These are phyloP conservation scores for Grammomys dolichurus DNA, from an alignment of 2,113 vertebrate genomes.

Conservation along the genomic window DNA sequence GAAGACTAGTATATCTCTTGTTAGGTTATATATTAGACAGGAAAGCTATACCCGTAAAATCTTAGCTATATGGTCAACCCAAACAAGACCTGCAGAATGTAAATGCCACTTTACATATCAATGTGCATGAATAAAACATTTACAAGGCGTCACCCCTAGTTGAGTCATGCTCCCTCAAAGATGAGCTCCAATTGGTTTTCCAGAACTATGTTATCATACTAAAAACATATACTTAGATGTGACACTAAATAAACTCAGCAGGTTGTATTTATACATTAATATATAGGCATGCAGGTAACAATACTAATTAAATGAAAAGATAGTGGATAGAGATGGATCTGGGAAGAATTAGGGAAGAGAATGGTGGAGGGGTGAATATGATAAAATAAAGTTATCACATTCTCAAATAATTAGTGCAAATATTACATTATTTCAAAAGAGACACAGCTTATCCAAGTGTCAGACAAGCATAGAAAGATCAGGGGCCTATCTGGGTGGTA, in stretches of 20 bases:
- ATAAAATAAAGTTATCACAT: not conserved
- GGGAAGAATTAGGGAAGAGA: not conserved
- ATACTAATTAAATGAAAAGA: not conserved
- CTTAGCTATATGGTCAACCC: not conserved
- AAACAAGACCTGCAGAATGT: not conserved
- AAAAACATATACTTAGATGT: not conserved
- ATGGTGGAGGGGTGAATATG: not conserved
- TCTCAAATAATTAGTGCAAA: not conserved
- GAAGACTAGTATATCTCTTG: not conserved
- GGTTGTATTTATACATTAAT: not conserved
- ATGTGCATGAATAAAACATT: not conserved
- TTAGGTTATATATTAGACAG: not conserved
- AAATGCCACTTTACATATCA: not conserved
- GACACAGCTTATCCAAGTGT: not conserved
- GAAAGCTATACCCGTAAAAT: not conserved
- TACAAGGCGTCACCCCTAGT: not conserved
- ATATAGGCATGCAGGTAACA: not conserved
- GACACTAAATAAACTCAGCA: not conserved
- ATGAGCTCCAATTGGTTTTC: not conserved
- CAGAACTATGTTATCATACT: not conserved
- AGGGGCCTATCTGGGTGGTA: not conserved
- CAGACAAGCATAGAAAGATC: not conserved
- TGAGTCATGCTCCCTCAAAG: not conserved
- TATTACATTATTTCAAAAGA: not conserved
- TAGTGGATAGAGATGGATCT: not conserved